These are phyloP conservation scores for Andrena praecox DNA, from an alignment of 2,888 invertebrate species.

Conservation along the genomic window DNA sequence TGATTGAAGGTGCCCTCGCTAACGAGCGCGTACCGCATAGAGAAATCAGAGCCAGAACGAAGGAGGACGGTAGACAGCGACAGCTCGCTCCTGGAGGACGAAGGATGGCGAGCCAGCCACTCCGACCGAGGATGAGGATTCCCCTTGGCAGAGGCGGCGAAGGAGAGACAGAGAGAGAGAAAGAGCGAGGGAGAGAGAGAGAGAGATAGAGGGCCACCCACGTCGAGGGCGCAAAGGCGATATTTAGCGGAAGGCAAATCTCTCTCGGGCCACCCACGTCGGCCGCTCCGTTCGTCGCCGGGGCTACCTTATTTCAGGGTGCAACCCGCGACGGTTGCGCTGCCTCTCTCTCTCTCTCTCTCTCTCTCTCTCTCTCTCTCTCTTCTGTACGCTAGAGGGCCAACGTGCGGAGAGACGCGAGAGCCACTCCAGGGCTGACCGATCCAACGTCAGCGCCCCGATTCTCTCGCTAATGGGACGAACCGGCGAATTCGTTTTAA, in stretches of 20 bases:
- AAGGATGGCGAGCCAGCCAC: slow-evolving; percentile 50
- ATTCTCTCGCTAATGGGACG: slow-evolving; percentile 48
- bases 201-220: slow-evolving; percentile 79
- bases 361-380: slow-evolving; percentile 36
- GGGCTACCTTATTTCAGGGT: slow-evolving; percentile 80
- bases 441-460: slow-evolving; percentile 34
- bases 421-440: slow-evolving; percentile 37
- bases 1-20: neutral
- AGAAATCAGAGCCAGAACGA: slow-evolving; percentile 45
- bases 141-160: slow-evolving; percentile 60
- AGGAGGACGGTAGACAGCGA: slow-evolving; percentile 66
- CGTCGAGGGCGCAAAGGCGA: slow-evolving; percentile 84
- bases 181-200: slow-evolving; percentile 5
- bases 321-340: slow-evolving; percentile 62
- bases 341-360: slow-evolving; percentile 21
- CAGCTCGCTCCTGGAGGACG: slow-evolving; percentile 60
- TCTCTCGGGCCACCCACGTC: slow-evolving; percentile 83
- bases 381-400: slow-evolving; percentile 14
- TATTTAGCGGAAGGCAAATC: slow-evolving; percentile 85
- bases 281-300: slow-evolving; percentile 76
- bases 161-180: slow-evolving; percentile 30
- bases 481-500: slow-evolving; percentile 47
- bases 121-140: slow-evolving; percentile 65
- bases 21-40: slow-evolving; percentile 13
- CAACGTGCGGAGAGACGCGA: slow-evolving; percentile 11